Percentiles rank a stretch among this genome's conserved stretches.
Conservation (phyloP, 2,113 vertebrate species). For the Sylvia atricapilla region DNA sequence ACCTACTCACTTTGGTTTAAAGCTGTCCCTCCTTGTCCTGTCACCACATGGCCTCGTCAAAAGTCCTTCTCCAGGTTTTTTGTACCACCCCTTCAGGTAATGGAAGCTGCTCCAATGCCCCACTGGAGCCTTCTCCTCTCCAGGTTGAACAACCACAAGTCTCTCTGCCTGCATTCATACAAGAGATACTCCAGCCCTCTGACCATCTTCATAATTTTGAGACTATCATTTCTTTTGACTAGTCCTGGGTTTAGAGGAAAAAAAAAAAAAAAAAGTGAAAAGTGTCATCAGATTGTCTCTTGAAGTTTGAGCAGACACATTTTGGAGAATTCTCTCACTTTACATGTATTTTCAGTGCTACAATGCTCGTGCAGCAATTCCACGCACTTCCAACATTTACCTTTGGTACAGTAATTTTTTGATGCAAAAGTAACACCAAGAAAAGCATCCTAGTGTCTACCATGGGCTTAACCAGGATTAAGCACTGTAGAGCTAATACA, state of each 20-base stretch:
- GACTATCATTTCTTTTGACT: background rate
- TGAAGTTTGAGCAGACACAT: background rate
- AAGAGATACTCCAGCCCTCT: background rate
- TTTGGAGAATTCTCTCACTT: background rate
- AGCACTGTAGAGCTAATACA: background rate
- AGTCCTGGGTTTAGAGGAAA: background rate
- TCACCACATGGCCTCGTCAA: fast-evolving
- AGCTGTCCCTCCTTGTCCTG: background rate
- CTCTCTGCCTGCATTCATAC: background rate
- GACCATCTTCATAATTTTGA: background rate
- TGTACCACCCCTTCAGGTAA: background rate
- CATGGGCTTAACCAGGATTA: background rate
- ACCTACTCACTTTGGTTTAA: background rate
- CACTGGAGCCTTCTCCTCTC: background rate
- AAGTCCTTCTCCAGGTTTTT: background rate
- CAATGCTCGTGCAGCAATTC: background rate
- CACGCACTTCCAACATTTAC: fast-evolving
- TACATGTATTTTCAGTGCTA: background rate
- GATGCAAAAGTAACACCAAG: background rate
- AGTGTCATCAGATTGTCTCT: background rate
- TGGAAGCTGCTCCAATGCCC: background rate
- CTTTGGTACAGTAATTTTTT: background rate
- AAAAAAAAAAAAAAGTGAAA: too few relatives aligned
- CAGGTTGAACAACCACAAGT: background rate
- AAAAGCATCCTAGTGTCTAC: background rate